Base-by-base conservation (phyloP, 2,888 invertebrate genomes). In the Fragum sueziense region DNA sequence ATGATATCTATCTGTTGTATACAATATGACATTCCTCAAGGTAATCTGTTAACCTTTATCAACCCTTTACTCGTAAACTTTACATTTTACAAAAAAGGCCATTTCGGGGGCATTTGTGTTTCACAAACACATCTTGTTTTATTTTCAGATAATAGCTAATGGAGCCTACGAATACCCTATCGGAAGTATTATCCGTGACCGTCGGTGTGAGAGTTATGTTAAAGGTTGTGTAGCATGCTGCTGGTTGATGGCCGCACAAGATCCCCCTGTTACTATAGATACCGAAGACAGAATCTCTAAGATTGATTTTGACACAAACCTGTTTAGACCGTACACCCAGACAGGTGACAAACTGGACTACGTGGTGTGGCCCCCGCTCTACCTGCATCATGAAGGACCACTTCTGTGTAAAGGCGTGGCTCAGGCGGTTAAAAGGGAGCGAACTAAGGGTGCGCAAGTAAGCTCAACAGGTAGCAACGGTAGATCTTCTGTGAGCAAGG, bases 221-320 rank as follows among this genome's bases (percentile, higher is more conserved):
- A 34, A 54, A 33, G 70, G 54, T 22, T 70, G 70, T 54, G 57
- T 70, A n/a, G 34, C 11, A 27, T n/a, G 52, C 25, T 70, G 70
- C 34, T 70, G 70, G 70, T n/a, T 70, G 3, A 70, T 70, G 70
- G 70, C 34, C 11, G 54, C 54, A 0, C 52, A 70, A 33, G 70
- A 70, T 31, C 70, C 70, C 25, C 70, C 70, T 1, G 54, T 70
- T 0, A 34, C 29, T 2, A 52, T 70, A 25, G 34, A 22, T 4
- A 33, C 33, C 7, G 31, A 54, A 20, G 31, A 33, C 9, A 29
- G 17, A 14, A 20, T 20, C 14, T 1, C 0, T 22, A 57, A 52
- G 29, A 51, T 47, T 1, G n/a, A 20, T 20, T 22, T 70, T 7
- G 70, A 70, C 22, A 11, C 20, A 1, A 54, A n/a, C 14, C n/a